Evolutionary conservation across 2,888 invertebrate genomes (phyloP).

Genomic region (Watsonalla binaria): DNA sequence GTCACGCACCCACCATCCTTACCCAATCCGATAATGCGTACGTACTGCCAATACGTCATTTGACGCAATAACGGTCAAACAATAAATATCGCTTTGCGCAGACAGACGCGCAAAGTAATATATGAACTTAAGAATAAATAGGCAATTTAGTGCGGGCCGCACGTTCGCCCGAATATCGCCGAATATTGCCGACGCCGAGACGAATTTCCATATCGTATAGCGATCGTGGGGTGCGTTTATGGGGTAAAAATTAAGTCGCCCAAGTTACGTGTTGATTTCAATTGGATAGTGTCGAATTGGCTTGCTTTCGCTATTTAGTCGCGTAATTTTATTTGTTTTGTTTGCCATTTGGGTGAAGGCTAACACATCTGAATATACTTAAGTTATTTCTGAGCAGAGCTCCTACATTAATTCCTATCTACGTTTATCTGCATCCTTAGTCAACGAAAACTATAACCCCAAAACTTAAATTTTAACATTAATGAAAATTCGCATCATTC

Average conservation of each 20-base stretch:
- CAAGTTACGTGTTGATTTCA: conserved; percentile 60
- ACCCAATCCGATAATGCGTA: conserved; percentile 53
- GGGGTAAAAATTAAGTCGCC: conserved; percentile 76
- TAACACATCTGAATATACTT: no score
- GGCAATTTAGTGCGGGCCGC: conserved; percentile 75
- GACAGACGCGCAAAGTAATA: conserved; percentile 79
- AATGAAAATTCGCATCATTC: no score
- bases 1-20: conserved; percentile 55
- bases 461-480: no score
- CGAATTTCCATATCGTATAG: conserved; percentile 77
- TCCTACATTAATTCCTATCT: no score
- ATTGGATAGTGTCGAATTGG: conserved; percentile 44
- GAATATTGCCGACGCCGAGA: conserved; percentile 72
- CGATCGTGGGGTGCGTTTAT: conserved; percentile 75
- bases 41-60: conserved; percentile 74
- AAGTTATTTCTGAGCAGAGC: no score
- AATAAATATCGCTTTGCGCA: conserved; percentile 78
- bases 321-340: background rate
- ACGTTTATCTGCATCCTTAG: no score
- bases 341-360: background rate
- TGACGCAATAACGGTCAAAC: conserved; percentile 77
- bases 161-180: conserved; percentile 75
- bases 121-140: conserved; percentile 80
- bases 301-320: conserved; percentile 8
- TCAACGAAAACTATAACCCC: no score